Evolutionary conservation across 2,113 vertebrate species (phyloP).

Genomic region (Apodemus sylvaticus): DNA sequence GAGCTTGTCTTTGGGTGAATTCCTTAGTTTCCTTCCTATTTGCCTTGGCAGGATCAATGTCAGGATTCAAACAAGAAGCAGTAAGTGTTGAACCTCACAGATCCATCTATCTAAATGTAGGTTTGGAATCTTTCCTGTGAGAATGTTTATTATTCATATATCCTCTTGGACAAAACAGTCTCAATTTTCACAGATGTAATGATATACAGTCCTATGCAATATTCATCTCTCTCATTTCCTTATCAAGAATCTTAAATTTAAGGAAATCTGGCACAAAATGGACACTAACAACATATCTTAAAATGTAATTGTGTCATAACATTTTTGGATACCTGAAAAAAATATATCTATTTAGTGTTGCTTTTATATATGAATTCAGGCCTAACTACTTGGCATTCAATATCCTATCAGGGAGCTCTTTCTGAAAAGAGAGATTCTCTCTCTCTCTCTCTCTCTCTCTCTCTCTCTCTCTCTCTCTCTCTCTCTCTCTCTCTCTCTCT

Average conservation of each 20-base stretch:
- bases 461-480: neutral
- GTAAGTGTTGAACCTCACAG: neutral
- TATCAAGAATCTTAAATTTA: neutral
- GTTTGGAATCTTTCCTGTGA: neutral
- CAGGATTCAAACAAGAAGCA: neutral
- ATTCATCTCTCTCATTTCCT: neutral
- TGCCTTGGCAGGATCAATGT: neutral
- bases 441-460: neutral
- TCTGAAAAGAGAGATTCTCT: neutral
- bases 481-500: neutral
- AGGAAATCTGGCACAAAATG: neutral
- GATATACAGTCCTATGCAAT: neutral
- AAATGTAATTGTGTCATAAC: slow-evolving; percentile 45
- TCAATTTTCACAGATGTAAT: slow-evolving; percentile 10
- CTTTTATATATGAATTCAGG: neutral
- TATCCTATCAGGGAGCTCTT: neutral
- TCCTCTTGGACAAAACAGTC: neutral
- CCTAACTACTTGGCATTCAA: neutral
- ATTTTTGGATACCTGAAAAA: neutral
- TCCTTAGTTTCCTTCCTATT: neutral
- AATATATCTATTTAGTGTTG: neutral
- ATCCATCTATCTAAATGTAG: neutral
- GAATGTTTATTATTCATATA: neutral
- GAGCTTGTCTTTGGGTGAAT: neutral
- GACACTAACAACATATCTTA: slow-evolving; percentile 36